A percentile compares a stretch with the other conserved stretches of the same genome.
phyloP scores from a whole-genome alignment of 1,140 invertebrate genomes.

The Drosophila serrata region DNA sequence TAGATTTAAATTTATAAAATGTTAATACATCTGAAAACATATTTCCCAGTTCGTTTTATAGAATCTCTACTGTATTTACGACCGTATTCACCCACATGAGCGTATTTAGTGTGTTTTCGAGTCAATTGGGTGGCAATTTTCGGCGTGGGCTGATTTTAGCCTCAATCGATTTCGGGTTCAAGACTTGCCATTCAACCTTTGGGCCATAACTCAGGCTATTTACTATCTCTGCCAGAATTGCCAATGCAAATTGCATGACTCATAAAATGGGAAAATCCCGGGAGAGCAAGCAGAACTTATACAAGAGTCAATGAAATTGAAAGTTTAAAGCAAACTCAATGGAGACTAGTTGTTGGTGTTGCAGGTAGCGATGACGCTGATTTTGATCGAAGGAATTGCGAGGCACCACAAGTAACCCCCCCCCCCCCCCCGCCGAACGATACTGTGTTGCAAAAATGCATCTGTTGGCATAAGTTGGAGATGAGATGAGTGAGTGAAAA shows the following conservation, averaged over 20 bases:
- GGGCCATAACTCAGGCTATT: conserved; percentile 29
- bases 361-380: conserved; percentile 48
- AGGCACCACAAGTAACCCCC: conserved; percentile 18
- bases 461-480: conserved; percentile 12
- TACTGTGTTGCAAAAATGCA: conserved; percentile 36
- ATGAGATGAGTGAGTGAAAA: neutral
- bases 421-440: conserved; percentile 18
- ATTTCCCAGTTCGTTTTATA: neutral
- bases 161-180: conserved; percentile 36
- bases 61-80: conserved; percentile 11
- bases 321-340: conserved; percentile 65
- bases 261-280: conserved; percentile 70
- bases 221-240: conserved; percentile 36
- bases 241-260: conserved; percentile 67
- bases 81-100: conserved; percentile 22
- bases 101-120: conserved; percentile 46
- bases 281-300: conserved; percentile 28
- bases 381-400: conserved; percentile 47
- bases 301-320: conserved; percentile 70
- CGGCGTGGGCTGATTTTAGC: conserved; percentile 49
- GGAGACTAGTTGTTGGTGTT: conserved; percentile 40
- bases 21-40: too few species aligned
- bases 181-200: conserved; percentile 37
- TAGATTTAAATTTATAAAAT: neutral
- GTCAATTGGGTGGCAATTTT: conserved; percentile 63